Evolutionary conservation across 1,140 invertebrate species (phyloP).

Genomic region (Euura saliciscinereae): DNA sequence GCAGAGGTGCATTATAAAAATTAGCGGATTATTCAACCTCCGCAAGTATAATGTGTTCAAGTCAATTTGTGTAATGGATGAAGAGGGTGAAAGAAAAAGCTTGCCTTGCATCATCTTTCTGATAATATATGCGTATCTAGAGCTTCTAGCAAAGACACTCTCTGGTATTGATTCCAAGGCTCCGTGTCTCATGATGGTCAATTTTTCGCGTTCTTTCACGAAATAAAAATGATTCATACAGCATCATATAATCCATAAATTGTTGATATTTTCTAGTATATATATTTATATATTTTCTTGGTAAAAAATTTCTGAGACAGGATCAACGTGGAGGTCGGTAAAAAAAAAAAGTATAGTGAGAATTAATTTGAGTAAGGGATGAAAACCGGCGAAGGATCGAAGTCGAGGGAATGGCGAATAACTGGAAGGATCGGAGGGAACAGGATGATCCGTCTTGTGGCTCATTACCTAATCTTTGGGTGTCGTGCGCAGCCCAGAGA

Average conservation of each 20-base stretch:
- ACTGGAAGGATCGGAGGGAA: constrained; percentile 33
- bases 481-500: constrained; percentile 22
- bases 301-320: no score
- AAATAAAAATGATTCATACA: no score
- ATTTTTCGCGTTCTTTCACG: neutral
- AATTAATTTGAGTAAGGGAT: constrained; percentile 7
- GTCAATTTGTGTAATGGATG: constrained; percentile 51
- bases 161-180: neutral
- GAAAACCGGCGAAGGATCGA: neutral
- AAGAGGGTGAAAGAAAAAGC: constrained; percentile 35
- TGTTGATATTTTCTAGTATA: neutral
- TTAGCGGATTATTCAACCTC: constrained; percentile 39
- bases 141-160: no score
- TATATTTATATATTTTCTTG: neutral
- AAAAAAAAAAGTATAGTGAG: neutral
- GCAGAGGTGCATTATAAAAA: constrained; percentile 42
- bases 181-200: neutral
- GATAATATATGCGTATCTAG: constrained; percentile 12
- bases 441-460: constrained; percentile 41
- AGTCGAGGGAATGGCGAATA: constrained; percentile 13
- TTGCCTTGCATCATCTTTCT: constrained; percentile 27
- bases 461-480: constrained; percentile 39
- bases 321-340: neutral
- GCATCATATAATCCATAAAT: neutral
- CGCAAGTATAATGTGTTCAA: constrained; percentile 28